Evolutionary conservation across 2,113 vertebrate species (phyloP), one percentile per base, ranked within the genome.

Genomic region (Arizona elegans): DNA sequence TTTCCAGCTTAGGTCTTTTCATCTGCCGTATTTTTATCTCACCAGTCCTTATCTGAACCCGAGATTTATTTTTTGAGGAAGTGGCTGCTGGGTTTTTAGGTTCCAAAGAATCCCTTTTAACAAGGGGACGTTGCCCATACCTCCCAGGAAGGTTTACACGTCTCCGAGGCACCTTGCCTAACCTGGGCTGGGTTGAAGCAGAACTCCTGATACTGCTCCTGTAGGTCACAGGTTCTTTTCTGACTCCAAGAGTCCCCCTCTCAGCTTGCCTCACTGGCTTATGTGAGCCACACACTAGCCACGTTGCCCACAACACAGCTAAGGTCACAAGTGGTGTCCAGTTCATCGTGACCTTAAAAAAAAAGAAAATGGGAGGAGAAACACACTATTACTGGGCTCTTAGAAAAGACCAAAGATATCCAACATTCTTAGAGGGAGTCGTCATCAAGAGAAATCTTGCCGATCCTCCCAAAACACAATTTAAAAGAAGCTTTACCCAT

Each of bases 281-380:
- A 43, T 97, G 95, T 26, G 97, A 98, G 58, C 94, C 96, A 5
- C 97, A 98, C 52, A 97, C 96, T 70, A 98, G 96, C 98, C 98
- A 98, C 0, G 97, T 93, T 91, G 98, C 94, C 96, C 98, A 91
- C 55, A 99, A 85, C 93, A 98, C 96, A 91, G 97, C 93, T n/a
- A 98, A 94, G 70, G 95, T 85, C 88, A 98, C 96, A 91, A 97
- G 92, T 91, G 96, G 95, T 91, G 93, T 97, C 97, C 97, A 96
- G 93, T 92, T 98, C 98, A 98, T 98, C 93, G 96, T 98, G 97
- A 54, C 96, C 96, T 87, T 88, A 43, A 75, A 94, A 90, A 94
- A 93, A 92, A 93, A 7, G 24, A 92, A 93, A 26, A n/a, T 1
- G 62, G 54, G 29, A 24, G 50, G 52, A 91, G 75, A 59, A 87